Conservation (phyloP, 2,888 invertebrate genomes). For the Blera fallax region DNA sequence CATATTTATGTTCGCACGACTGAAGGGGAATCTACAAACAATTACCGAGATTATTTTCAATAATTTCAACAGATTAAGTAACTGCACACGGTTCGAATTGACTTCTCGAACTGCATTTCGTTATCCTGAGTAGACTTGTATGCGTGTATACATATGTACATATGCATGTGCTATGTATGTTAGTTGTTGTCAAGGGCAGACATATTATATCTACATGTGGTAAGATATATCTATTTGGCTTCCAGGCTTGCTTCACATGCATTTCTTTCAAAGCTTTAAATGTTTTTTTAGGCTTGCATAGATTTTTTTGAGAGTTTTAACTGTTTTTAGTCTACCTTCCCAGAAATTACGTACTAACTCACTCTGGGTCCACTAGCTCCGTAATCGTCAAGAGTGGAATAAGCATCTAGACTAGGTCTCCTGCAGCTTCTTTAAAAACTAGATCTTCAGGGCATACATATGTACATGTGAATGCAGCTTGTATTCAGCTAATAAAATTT, state of each 20-base stretch:
- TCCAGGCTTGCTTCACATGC: not conserved
- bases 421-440: no score
- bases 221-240: not conserved
- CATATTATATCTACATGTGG: no score
- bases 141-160: not conserved
- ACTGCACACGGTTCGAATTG: slow-evolving; percentile 50
- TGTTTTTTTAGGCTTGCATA: no score
- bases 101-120: slow-evolving; percentile 44
- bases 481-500: no score
- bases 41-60: slow-evolving; percentile 67
- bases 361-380: no score
- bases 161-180: not conserved
- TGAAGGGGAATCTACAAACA: slow-evolving; percentile 53
- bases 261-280: not conserved
- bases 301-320: no score
- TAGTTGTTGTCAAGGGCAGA: slow-evolving; percentile 39
- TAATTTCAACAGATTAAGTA: slow-evolving; percentile 61
- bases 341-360: no score
- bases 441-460: no score
- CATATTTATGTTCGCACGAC: slow-evolving; percentile 58
- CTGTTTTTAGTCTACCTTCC: no score
- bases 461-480: no score
- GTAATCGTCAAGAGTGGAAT: no score
- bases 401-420: no score
- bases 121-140: slow-evolving; percentile 19